phyloP scores from a whole-genome alignment of 2,888 invertebrate genomes.

The Cybosia mesomella region DNA sequence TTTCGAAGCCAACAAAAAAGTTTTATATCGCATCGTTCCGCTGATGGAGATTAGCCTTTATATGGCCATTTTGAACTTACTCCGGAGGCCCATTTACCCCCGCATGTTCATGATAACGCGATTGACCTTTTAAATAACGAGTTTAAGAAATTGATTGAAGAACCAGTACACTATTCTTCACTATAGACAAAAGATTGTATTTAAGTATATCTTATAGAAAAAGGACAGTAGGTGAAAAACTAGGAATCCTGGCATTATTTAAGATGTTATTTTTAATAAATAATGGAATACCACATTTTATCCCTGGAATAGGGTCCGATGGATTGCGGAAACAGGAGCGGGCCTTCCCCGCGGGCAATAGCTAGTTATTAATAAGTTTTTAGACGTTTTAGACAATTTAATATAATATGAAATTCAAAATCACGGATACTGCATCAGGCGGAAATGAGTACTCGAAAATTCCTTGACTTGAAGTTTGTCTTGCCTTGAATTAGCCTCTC shows the following conservation, averaged over 20 bases:
- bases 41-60: slow-evolving; percentile 17
- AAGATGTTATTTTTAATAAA: no score
- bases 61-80: slow-evolving; percentile 57
- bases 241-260: no score
- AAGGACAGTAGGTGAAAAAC: no score
- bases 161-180: neutral
- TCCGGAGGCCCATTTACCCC: slow-evolving; percentile 60
- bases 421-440: neutral
- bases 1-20: neutral
- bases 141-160: slow-evolving; percentile 19
- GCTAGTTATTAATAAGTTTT: no score
- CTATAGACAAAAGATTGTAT: neutral
- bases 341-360: no score
- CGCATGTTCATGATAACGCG: slow-evolving; percentile 62
- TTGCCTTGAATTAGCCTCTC: slow-evolving; percentile 15
- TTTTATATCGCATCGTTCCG: neutral
- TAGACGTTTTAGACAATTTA: no score
- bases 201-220: no score
- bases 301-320: no score
- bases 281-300: no score
- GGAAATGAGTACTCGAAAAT: slow-evolving; percentile 18
- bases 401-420: no score
- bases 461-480: slow-evolving; percentile 17
- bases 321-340: no score
- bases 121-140: slow-evolving; percentile 65